Evolutionary conservation across 1,140 invertebrate species (phyloP), one percentile per base, ranked within the genome.

Genomic region (Drosophila mojavensis): DNA sequence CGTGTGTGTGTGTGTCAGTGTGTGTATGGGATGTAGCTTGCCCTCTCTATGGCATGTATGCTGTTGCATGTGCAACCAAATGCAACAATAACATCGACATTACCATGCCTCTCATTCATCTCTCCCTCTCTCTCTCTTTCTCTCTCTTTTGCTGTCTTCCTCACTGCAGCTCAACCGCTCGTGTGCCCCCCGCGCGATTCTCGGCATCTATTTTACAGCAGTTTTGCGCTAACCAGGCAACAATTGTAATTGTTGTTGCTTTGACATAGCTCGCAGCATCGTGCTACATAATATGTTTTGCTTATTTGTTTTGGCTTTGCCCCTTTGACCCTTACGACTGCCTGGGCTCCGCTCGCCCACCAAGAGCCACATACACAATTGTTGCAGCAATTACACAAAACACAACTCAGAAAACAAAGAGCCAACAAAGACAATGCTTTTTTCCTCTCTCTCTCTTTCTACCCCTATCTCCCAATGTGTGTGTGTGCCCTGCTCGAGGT

Each of bases 321-420:
- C 41, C 60, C 81, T 65, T 51, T 77, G 62, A 70, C 30, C 55
- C 69, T 10, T 11, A 17, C 5, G 7, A 13, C 43, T 45, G 6
- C 33, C 65, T 24, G 2, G 11, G 11, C 24, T 5, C 5, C 24
- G 5, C 15, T 10, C 10, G 33, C 41, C 24, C 48, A 20, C 13
- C 47, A 50, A 30, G 50, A 41, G 33, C 45, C 54, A 60, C 65
- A 61, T 33, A 39, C 64, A 68, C 82, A 81, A 85, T 85, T 85
- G 81, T 85, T 85, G 81, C 75, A 85, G 78, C 81, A 85, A 85
- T 85, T 85, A 85, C 83, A 85, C 81, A 86, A 86, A 85, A 86
- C 61, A 54, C 58, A 61, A 51, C 59, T 50, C 71, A 76, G 47
- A 80, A 85, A 81, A 81, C 64, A 81, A 78, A 81, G 76, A 70